Conservation (phyloP, 2,888 invertebrate species). For the Hypselothyrea guttata region DNA sequence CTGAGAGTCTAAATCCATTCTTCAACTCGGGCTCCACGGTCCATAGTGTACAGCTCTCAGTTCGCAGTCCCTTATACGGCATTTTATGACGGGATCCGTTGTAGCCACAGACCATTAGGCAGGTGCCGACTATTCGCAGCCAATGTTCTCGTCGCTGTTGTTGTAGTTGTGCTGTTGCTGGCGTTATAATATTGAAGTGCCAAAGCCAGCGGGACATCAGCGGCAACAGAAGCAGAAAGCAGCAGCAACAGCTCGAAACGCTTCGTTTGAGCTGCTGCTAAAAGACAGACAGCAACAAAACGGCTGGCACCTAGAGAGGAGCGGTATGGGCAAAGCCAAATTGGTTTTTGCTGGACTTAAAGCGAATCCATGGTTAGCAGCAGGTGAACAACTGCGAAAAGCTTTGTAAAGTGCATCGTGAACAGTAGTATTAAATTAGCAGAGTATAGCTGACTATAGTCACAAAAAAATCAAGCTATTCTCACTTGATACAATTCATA, state of each 20-base stretch:
- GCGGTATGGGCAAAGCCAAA: conserved; percentile 48
- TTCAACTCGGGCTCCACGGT: conserved; percentile 14
- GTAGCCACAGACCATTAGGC: conserved; percentile 60
- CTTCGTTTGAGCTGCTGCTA: conserved; percentile 45
- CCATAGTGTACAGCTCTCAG: conserved; percentile 20
- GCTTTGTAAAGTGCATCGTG: conserved; percentile 18
- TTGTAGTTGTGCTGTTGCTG: too few species aligned
- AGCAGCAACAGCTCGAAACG: conserved; percentile 41
- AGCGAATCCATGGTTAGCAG: conserved; percentile 38
- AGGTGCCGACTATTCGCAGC: conserved; percentile 55
- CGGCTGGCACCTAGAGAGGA: conserved; percentile 3
- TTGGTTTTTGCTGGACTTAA: conserved; percentile 67
- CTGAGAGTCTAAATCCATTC: conserved; percentile 8
- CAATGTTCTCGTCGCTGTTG: conserved; percentile 15
- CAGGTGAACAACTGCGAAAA: conserved; percentile 32
- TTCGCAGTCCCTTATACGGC: background rate
- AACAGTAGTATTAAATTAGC: conserved; percentile 5
- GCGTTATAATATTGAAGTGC: conserved; percentile 72
- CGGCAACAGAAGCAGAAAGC: conserved; percentile 33
- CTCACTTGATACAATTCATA: too few species aligned
- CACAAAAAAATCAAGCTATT: too few species aligned
- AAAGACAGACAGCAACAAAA: conserved; percentile 44
- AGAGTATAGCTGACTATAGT: background rate
- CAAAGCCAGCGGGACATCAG: conserved; percentile 71
- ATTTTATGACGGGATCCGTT: background rate